Evolutionary conservation across 2,113 vertebrate species (phyloP).

Genomic region (Deroptyus accipitrinus): DNA sequence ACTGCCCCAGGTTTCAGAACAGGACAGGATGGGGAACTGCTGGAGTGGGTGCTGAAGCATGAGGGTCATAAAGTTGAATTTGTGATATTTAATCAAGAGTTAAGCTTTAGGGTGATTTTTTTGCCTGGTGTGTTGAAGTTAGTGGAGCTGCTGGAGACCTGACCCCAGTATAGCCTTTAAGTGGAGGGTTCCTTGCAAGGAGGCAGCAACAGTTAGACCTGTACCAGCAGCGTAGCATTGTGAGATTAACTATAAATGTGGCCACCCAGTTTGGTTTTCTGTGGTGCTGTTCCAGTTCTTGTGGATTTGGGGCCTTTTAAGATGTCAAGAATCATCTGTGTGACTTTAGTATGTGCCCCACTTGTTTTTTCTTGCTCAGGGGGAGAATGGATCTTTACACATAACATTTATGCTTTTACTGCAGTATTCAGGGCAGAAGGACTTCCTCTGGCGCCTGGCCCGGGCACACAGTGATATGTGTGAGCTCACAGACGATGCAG

Average conservation of each 20-base stretch:
- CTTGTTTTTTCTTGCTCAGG: rapidly evolving
- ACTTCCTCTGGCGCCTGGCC: slow-evolving; percentile 92
- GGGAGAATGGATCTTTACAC: background rate
- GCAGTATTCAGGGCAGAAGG: slow-evolving; percentile 80
- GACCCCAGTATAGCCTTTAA: background rate
- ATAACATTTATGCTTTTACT: background rate
- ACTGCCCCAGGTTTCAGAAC: rapidly evolving
- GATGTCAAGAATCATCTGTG: background rate
- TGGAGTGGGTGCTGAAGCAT: background rate
- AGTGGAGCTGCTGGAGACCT: background rate
- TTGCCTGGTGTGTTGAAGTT: background rate
- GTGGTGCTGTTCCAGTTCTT: background rate
- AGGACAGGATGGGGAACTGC: background rate
- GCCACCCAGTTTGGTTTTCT: rapidly evolving
- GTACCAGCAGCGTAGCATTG: rapidly evolving
- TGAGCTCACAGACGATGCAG: slow-evolving; percentile 71
- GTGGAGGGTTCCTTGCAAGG: background rate
- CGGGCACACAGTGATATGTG: slow-evolving; percentile 90
- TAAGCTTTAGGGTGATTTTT: background rate
- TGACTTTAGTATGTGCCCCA: rapidly evolving
- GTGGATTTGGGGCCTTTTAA: rapidly evolving
- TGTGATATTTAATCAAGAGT: background rate
- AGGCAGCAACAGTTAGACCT: rapidly evolving
- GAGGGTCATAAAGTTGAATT: background rate
- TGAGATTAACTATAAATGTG: background rate